Percentiles rank a stretch among this genome's conserved stretches.
phyloP scores from a whole-genome alignment of 2,797 vertebrate genomes.

The Chiloscyllium punctatum region DNA sequence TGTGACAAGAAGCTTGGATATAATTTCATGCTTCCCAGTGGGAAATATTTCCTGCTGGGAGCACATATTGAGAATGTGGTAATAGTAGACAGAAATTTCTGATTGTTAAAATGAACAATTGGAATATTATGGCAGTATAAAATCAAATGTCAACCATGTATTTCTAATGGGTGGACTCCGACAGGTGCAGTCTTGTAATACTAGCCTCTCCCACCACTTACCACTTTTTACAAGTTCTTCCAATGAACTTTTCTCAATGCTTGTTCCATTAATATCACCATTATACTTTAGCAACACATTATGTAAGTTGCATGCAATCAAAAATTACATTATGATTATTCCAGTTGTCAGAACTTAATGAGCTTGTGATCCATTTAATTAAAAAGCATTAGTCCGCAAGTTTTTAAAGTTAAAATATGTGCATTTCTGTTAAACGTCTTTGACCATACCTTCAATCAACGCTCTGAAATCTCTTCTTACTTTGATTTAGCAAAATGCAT shows the following conservation, averaged over 20 bases:
- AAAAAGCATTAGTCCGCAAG: not conserved
- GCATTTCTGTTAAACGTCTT: not conserved
- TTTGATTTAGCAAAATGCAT: not conserved
- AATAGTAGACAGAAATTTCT: not conserved
- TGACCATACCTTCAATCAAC: not conserved
- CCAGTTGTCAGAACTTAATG: not conserved
- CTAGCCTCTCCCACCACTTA: not conserved
- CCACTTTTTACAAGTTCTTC: not conserved
- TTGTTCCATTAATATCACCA: not conserved
- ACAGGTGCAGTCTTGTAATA: not conserved
- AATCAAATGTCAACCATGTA: not conserved
- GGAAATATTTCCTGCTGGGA: not conserved
- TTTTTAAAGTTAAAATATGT: not conserved
- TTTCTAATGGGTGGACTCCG: not conserved
- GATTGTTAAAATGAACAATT: not conserved
- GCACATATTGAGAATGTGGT: not conserved
- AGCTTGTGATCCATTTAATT: not conserved
- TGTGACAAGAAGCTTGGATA: not conserved
- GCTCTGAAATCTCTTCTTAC: not conserved
- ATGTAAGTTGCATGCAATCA: not conserved
- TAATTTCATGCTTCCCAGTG: not conserved
- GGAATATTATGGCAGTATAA: not conserved
- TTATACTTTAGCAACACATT: not conserved
- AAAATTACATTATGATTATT: not conserved
- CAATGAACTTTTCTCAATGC: not conserved